Evolutionary conservation across 1,140 invertebrate genomes (phyloP).

Genomic region (Hycleus cichorii): DNA sequence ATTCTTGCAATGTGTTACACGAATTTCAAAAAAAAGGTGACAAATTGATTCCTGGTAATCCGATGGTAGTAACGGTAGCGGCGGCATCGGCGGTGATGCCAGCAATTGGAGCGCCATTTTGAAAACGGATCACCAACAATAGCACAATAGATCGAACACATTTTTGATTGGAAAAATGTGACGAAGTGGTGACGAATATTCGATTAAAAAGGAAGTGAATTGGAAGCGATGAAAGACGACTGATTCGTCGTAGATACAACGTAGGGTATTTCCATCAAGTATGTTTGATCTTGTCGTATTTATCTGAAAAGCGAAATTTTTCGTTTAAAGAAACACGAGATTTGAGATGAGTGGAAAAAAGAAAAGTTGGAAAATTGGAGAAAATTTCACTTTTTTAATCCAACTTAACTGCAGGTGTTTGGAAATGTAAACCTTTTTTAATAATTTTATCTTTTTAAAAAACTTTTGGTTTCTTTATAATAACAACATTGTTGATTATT

Average conservation of each 20-base stretch:
- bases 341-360: no score
- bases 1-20: no score
- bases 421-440: no score
- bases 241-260: constrained; percentile 1
- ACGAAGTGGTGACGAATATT: constrained; percentile 24
- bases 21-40: constrained; percentile 9
- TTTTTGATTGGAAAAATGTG: constrained; percentile 9
- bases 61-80: constrained; percentile 11
- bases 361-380: no score
- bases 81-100: no score
- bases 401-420: no score
- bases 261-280: constrained; percentile 23
- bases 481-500: no score
- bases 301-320: not conserved
- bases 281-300: constrained; percentile 20
- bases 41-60: constrained; percentile 21
- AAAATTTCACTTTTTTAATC: no score
- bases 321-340: no score
- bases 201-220: constrained; percentile 27
- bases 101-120: constrained; percentile 17
- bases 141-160: constrained; percentile 15
- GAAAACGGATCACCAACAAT: constrained; percentile 28
- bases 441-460: no score
- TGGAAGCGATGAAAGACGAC: constrained; percentile 21
- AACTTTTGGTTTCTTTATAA: no score